Evolutionary conservation across 2,113 vertebrate genomes (phyloP).

Genomic region (Agapornis roseicollis): DNA sequence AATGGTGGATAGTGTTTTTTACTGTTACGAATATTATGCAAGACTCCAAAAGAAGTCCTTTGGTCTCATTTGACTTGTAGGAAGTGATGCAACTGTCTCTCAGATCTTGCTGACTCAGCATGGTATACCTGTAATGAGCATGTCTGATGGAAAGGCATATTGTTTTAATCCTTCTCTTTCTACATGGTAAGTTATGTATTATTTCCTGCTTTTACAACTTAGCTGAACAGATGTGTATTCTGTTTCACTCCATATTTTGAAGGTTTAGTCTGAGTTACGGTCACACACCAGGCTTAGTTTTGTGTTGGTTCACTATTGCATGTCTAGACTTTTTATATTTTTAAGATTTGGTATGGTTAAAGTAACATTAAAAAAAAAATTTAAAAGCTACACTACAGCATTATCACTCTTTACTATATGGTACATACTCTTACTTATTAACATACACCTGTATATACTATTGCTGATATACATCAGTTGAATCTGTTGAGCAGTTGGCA

Average conservation of each 20-base stretch:
- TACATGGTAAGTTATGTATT: conserved; percentile 78
- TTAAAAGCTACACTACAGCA: not conserved
- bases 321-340: not conserved
- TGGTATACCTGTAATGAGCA: conserved; percentile 89
- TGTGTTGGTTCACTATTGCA: not conserved
- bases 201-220: not conserved
- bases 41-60: not conserved
- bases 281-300: not conserved
- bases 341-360: not conserved
- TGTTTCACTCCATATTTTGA: not conserved
- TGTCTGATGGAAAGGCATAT: conserved; percentile 95
- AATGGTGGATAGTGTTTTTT: not conserved
- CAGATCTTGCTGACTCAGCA: conserved; percentile 94
- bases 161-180: conserved; percentile 92
- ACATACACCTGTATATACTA: not conserved
- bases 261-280: not conserved
- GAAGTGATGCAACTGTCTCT: conserved; percentile 85
- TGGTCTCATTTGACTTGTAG: conserved; percentile 68
- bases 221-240: not conserved
- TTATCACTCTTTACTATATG: rapidly evolving
- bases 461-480: not conserved
- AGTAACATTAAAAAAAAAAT: not conserved
- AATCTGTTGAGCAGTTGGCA: not conserved
- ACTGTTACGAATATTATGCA: not conserved
- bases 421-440: not conserved